A percentile compares a stretch with the other conserved stretches of the same genome.
Evolutionary conservation across 2,113 vertebrate genomes (phyloP).

Genomic region (Empidonax traillii): DNA sequence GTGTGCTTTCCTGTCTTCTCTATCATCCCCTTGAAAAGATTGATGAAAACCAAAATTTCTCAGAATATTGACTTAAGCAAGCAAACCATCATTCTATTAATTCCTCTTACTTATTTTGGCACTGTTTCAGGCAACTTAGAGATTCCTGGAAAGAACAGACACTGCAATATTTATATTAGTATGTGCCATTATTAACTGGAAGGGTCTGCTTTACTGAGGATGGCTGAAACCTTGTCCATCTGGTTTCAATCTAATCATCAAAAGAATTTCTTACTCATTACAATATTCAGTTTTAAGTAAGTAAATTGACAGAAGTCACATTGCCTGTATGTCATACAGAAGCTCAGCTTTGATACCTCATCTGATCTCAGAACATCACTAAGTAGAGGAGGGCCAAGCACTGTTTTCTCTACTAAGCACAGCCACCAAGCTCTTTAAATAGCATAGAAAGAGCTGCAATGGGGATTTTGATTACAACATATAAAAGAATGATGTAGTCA

Average conservation of each 20-base stretch:
- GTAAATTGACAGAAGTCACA: accelerated
- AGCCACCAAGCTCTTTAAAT: not conserved
- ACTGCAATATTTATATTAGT: constrained; percentile 23
- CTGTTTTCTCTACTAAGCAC: not conserved
- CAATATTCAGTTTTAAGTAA: not conserved
- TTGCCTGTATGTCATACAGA: not conserved
- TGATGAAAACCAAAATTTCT: not conserved
- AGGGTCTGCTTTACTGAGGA: not conserved
- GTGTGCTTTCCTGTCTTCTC: not conserved
- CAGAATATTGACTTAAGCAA: not conserved
- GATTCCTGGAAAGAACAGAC: constrained; percentile 55
- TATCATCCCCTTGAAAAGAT: not conserved
- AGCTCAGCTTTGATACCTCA: not conserved
- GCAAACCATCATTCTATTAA: not conserved
- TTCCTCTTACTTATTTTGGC: constrained; percentile 9
- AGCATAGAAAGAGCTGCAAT: not conserved
- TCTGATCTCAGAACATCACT: not conserved
- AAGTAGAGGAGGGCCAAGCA: not conserved
- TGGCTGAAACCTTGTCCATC: not conserved
- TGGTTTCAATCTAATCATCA: not conserved
- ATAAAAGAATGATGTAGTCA: not conserved
- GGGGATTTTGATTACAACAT: not conserved
- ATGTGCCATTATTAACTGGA: constrained; percentile 3
- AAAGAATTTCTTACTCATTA: not conserved
- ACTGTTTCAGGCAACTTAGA: constrained; percentile 2